Evolutionary conservation across 2,888 invertebrate species (phyloP), one percentile per base, ranked within the genome.

Genomic region (Rugalucina vietnamica): DNA sequence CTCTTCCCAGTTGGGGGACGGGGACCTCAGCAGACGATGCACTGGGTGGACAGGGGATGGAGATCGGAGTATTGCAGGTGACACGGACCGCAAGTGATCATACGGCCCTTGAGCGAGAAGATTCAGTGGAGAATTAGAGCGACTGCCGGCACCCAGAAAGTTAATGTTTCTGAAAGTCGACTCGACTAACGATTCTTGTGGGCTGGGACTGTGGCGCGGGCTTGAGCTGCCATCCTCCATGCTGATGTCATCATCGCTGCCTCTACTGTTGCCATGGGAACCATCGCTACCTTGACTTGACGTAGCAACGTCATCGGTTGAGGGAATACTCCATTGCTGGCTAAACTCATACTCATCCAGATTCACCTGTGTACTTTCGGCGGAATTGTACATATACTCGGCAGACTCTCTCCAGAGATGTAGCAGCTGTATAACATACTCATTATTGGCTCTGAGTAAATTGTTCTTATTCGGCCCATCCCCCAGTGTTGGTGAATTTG

Each of bases 31-130:
- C 54, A 81, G 81, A 32, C 86, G 57, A 8, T 83, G 83, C 10
- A 78, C 71, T 21, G 86, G 81, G 65, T 54, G 81, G 24, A 86
- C 32, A n/a, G 86, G 86, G 21, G 86, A 81, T 54, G 79, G 83
- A 39, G 85, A 82, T 65, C 85, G 74, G 24, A 71, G 24, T 5
- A 86, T 77, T 39, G 78, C 71, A 39, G 83, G 86, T 21, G 85
- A 85, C 3, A 86, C 75, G 21, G 83, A 81, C 36, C 83, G 34
- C 4, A 81, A 37, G 50, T 57, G 83, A 0, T 57, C 70, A 74
- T 78, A 77, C 24, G 76, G 54, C 2, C 77, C 70, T 18, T 74
- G 29, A 8, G 77, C 39, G 39, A 74, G 74, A 24, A 84, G 12
- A 57, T 74, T 50, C 18, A 69, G 54, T 29, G 84, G 84, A 43